Conservation (phyloP, 2,113 vertebrate species). For the Cacatua alba region DNA sequence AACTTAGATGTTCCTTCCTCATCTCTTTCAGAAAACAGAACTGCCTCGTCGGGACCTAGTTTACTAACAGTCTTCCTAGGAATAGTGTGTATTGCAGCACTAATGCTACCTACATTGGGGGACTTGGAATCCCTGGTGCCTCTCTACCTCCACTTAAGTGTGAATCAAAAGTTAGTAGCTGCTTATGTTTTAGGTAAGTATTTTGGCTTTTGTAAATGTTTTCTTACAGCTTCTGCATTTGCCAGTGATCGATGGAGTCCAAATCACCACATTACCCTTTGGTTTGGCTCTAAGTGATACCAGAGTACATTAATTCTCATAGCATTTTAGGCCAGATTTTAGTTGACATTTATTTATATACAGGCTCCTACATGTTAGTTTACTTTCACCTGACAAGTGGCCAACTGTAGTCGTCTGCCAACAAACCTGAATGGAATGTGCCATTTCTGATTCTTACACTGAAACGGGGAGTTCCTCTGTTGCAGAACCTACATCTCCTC, state of each 20-base stretch:
- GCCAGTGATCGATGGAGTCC: background rate
- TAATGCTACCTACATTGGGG: slow-evolving; percentile 96
- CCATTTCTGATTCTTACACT: background rate
- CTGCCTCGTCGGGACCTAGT: slow-evolving; percentile 90
- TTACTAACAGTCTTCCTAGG: slow-evolving; percentile 94
- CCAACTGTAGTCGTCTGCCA: background rate
- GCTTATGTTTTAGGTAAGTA: slow-evolving; percentile 97
- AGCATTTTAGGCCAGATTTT: background rate
- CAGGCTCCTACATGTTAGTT: background rate
- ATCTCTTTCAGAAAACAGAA: slow-evolving; percentile 83
- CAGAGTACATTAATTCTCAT: background rate
- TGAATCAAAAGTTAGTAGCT: slow-evolving; percentile 99
- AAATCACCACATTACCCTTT: background rate
- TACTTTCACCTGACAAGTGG: background rate
- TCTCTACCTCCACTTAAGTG: slow-evolving; percentile 99
- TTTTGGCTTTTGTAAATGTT: background rate
- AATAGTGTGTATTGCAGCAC: slow-evolving; percentile 90
- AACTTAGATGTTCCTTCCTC: background rate
- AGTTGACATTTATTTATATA: background rate
- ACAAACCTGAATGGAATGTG: background rate
- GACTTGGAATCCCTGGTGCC: slow-evolving; percentile 96
- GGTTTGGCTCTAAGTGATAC: background rate
- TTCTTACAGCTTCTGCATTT: background rate
- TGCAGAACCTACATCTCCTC: background rate
- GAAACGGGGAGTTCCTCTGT: background rate